phyloP scores from a whole-genome alignment of 2,797 vertebrate genomes.

The Myotis vivesi region DNA sequence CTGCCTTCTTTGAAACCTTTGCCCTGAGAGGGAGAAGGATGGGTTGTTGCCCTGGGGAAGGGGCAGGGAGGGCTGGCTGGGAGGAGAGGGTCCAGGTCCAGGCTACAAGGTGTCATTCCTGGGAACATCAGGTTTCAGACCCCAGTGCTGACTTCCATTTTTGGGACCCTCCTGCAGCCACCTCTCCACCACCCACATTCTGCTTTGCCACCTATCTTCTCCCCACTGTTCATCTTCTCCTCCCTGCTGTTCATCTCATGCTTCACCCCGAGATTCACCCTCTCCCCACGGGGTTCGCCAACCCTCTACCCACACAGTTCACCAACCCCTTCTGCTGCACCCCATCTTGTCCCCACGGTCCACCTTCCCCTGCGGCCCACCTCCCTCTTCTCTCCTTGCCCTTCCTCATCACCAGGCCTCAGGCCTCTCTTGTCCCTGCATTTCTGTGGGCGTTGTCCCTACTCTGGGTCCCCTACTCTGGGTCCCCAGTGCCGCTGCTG shows the following conservation, averaged over 20 bases:
- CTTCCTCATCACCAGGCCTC: too few species aligned
- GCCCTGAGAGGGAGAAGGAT: not conserved
- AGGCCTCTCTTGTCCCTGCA: fast-evolving
- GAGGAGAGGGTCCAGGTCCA: fast-evolving
- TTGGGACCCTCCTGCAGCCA: not conserved
- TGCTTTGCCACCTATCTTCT: not conserved
- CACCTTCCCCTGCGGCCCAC: not conserved
- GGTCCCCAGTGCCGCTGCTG: not conserved
- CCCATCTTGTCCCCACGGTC: not conserved
- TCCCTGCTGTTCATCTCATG: too few species aligned
- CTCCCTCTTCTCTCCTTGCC: not conserved
- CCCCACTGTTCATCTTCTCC: not conserved
- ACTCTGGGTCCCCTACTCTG: not conserved
- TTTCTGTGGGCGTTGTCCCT: too few species aligned
- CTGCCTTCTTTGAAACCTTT: not conserved
- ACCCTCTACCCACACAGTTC: too few species aligned
- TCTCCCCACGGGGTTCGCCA: too few species aligned
- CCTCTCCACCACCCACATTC: not conserved
- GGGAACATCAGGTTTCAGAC: not conserved
- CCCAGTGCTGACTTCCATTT: not conserved
- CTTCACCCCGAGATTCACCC: too few species aligned
- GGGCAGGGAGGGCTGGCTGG: not conserved
- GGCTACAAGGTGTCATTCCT: fast-evolving
- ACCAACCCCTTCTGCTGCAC: too few species aligned
- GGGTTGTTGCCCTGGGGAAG: not conserved